A percentile compares a stretch with the other conserved stretches of the same genome.
phyloP scores from a whole-genome alignment of 2,797 vertebrate species.

The Toxotes lorentzi region DNA sequence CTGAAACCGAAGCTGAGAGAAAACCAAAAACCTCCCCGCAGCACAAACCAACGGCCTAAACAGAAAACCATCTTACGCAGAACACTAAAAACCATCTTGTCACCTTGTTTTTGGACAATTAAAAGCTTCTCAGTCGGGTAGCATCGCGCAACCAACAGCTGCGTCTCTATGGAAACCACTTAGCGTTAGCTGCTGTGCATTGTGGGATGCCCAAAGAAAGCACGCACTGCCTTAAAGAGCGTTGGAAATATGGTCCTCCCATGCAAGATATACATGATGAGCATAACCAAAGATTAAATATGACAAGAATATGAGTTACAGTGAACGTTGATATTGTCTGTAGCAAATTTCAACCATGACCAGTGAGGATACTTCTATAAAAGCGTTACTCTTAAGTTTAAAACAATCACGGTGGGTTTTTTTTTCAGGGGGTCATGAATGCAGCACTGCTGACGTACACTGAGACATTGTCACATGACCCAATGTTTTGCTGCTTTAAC shows the following conservation, averaged over 20 bases:
- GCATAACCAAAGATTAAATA: not conserved
- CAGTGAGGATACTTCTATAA: accelerated
- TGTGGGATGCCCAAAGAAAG: slow-evolving; percentile 49
- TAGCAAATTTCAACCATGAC: accelerated
- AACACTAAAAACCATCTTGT: not conserved
- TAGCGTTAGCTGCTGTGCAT: slow-evolving; percentile 47
- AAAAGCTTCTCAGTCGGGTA: slow-evolving; percentile 14
- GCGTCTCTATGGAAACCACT: slow-evolving; percentile 82
- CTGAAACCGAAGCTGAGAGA: not conserved
- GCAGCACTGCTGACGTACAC: not conserved
- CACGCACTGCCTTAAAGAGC: accelerated
- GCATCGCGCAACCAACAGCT: slow-evolving; percentile 20
- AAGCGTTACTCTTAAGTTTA: accelerated
- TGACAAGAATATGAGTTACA: accelerated
- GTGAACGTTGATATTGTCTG: too few relatives aligned
- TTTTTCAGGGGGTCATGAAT: slow-evolving; percentile 6
- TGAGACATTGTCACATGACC: slow-evolving; percentile 69
- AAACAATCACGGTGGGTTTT: accelerated
- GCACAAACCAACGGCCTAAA: not conserved
- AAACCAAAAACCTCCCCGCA: not conserved
- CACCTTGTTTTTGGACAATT: slow-evolving; percentile 10
- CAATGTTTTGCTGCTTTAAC: slow-evolving; percentile 66
- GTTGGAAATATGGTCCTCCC: accelerated
- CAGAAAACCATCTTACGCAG: accelerated
- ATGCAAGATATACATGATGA: accelerated